A percentile compares a stretch with the other conserved stretches of the same genome.
Evolutionary conservation across 1,140 invertebrate genomes (phyloP).

Genomic region (Triops cancriformis): DNA sequence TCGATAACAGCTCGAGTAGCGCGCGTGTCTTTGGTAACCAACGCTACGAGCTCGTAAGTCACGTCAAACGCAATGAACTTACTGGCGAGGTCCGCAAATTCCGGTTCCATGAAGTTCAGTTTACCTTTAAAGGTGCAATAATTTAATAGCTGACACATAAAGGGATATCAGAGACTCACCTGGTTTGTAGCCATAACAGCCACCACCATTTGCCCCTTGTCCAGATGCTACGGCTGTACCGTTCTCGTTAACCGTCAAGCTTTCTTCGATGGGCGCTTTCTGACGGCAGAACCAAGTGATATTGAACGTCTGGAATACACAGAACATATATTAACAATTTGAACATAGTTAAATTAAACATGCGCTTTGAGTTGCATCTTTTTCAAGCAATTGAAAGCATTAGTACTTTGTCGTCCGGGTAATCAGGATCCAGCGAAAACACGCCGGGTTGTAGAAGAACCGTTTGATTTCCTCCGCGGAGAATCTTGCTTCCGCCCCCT

Average conservation of each 20-base stretch:
- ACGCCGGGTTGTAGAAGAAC: background rate
- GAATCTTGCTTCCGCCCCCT: background rate
- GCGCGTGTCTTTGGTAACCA: conserved; percentile 17
- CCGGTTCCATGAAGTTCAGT: background rate
- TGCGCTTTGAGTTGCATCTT: background rate
- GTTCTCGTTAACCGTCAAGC: background rate
- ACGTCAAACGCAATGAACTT: conserved; percentile 27
- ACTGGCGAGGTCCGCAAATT: conserved; percentile 2
- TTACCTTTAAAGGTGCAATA: background rate
- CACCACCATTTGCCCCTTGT: background rate
- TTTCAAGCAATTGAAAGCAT: background rate
- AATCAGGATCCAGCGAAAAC: conserved; percentile 11
- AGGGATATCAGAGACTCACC: background rate
- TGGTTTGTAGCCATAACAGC: conserved; percentile 19
- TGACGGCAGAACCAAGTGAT: conserved; percentile 27
- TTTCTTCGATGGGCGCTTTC: background rate
- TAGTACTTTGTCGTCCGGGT: background rate
- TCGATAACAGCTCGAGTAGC: background rate
- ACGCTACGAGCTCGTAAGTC: conserved; percentile 25
- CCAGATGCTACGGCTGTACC: background rate
- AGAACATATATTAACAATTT: too few relatives aligned
- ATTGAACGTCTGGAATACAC: conserved; percentile 26
- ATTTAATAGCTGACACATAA: background rate
- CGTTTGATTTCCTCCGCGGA: background rate
- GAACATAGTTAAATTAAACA: too few relatives aligned